These are phyloP conservation scores for Microcaecilia unicolor DNA, from an alignment of 2,797 vertebrate genomes.

Conservation along the genomic window DNA sequence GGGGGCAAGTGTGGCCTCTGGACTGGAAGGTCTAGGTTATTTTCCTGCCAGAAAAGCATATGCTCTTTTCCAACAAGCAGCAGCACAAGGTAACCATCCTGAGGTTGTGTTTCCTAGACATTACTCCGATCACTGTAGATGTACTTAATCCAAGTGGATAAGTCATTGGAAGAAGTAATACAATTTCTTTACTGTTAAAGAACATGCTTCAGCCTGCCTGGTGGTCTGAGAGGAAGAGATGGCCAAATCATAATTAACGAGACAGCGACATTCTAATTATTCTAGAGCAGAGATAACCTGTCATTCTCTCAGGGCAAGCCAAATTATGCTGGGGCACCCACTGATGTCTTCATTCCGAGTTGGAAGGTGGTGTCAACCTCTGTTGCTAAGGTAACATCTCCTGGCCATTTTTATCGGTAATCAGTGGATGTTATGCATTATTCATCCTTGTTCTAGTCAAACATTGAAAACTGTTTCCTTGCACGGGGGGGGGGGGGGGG, in stretches of 20 bases:
- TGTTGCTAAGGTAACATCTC: slow-evolving; percentile 66
- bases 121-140: slow-evolving; percentile 12
- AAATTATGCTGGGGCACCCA: slow-evolving; percentile 33
- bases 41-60: no score
- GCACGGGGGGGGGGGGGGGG: slow-evolving; percentile 25
- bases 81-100: slow-evolving; percentile 17
- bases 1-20: no score
- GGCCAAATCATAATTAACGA: slow-evolving; percentile 4
- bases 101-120: slow-evolving; percentile 18
- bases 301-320: no score
- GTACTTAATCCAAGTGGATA: slow-evolving; percentile 6
- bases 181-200: slow-evolving; percentile 10
- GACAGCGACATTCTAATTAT: slow-evolving; percentile 14
- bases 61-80: slow-evolving; percentile 2
- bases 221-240: slow-evolving; percentile 1
- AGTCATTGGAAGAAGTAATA: slow-evolving; percentile 25
- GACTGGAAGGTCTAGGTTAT: no score
- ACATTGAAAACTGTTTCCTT: slow-evolving; percentile 62
- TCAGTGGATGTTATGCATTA: slow-evolving; percentile 56
- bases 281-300: no score
- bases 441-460: slow-evolving; percentile 57
- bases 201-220: slow-evolving; percentile 15
- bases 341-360: slow-evolving; percentile 39
- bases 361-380: slow-evolving; percentile 55
- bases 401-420: slow-evolving; percentile 63